Conservation (phyloP, 2,113 vertebrate species). For the Loxodonta africana region DNA sequence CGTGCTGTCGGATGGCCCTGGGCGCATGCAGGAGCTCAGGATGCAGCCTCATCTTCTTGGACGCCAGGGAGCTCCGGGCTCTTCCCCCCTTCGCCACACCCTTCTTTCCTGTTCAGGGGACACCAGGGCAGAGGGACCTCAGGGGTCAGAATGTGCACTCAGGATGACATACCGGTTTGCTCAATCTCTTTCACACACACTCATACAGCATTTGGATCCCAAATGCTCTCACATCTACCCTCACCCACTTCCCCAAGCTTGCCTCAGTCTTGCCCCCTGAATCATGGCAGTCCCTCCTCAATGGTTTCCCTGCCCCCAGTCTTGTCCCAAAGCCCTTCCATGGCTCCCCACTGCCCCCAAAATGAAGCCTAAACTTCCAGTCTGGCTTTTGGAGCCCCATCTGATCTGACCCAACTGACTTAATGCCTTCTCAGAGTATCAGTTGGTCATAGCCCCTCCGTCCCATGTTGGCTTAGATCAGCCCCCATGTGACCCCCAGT, state of each 20-base stretch:
- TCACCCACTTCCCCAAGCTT: neutral
- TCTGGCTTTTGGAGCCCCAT: neutral
- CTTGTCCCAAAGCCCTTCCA: neutral
- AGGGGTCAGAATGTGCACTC: neutral
- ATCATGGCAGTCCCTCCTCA: neutral
- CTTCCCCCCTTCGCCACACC: constrained; percentile 85
- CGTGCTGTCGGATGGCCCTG: constrained; percentile 70
- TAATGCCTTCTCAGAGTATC: neutral
- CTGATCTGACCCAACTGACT: neutral
- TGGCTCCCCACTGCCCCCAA: neutral
- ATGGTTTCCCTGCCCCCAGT: neutral
- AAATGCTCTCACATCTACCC: neutral
- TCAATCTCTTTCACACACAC: neutral
- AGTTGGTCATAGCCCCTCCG: neutral
- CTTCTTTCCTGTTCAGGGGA: constrained; percentile 87
- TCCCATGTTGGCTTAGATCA: neutral
- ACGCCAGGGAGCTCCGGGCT: constrained; percentile 88
- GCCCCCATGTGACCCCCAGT: neutral
- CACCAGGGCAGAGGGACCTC: neutral
- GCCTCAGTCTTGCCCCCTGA: neutral
- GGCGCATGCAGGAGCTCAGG: constrained; percentile 86
- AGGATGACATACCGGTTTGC: neutral
- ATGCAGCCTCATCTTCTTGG: constrained; percentile 87
- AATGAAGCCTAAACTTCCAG: neutral
- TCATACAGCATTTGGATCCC: neutral